Conservation (phyloP, 2,113 vertebrate species). For the Falco punctatus region DNA sequence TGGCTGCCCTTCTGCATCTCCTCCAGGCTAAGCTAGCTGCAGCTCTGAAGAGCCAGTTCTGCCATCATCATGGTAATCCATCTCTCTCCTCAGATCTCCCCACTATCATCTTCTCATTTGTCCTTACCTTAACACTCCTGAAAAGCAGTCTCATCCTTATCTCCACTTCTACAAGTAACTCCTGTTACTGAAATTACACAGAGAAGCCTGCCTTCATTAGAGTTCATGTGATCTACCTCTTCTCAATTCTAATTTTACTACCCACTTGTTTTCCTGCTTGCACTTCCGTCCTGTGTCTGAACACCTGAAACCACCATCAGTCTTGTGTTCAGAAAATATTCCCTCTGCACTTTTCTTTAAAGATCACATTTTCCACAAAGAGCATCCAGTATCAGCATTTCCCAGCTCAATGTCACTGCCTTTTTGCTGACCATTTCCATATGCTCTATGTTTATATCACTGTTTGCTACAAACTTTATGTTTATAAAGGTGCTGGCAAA, state of each 20-base stretch:
- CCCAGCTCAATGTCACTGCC: neutral
- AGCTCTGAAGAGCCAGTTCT: neutral
- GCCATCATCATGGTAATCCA: neutral
- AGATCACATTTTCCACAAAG: neutral
- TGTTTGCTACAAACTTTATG: neutral
- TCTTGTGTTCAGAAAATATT: neutral
- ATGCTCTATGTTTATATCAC: neutral
- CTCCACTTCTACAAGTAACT: neutral
- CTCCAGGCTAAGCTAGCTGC: neutral
- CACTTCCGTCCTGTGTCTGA: neutral
- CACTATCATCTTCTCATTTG: neutral
- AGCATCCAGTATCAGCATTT: neutral
- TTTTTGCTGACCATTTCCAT: neutral
- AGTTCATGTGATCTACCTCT: neutral
- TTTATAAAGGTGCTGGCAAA: neutral
- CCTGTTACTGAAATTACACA: neutral
- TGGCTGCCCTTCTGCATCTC: neutral
- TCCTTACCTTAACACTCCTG: neutral
- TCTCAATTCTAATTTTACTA: neutral
- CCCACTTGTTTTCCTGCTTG: neutral
- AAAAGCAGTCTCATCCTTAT: neutral
- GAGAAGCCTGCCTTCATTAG: neutral
- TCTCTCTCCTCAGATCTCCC: neutral
- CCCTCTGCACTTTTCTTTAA: neutral
- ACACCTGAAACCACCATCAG: neutral